Evolutionary conservation across 2,797 vertebrate genomes (phyloP).

Genomic region (Saxicola maurus): DNA sequence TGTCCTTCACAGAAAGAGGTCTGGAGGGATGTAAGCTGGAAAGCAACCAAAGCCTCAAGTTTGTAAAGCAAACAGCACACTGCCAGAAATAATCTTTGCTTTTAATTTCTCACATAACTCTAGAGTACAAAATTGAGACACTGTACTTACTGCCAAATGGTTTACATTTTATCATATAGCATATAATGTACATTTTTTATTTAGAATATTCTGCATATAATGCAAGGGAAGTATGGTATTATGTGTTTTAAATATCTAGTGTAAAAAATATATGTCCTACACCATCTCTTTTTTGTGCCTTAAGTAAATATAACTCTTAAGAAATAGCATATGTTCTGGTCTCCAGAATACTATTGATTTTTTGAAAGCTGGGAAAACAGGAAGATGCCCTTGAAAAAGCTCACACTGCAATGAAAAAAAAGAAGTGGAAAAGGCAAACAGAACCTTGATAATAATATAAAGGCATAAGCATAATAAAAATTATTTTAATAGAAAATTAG

Average conservation of each 20-base stretch:
- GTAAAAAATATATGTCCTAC: not conserved
- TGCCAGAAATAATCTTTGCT: not conserved
- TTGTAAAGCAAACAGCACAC: not conserved
- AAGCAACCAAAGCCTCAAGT: not conserved
- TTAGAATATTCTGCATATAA: not conserved
- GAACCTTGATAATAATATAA: not conserved
- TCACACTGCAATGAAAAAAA: not conserved
- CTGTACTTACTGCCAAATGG: not conserved
- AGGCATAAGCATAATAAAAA: not conserved
- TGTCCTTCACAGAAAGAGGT: not conserved
- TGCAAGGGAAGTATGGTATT: not conserved
- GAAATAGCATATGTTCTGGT: not conserved
- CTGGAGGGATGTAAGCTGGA: not conserved
- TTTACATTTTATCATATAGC: not conserved
- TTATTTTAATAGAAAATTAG: not conserved
- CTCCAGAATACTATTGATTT: not conserved
- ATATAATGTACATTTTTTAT: not conserved
- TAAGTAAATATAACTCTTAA: not conserved
- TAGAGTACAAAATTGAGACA: not conserved
- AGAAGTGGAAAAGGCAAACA: not conserved
- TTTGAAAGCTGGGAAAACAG: not conserved
- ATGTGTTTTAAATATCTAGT: not conserved
- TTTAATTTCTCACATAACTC: not conserved
- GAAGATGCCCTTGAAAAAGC: not conserved
- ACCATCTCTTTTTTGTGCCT: not conserved